These are phyloP conservation scores for Poecile atricapillus DNA, from an alignment of 2,113 vertebrate genomes.

Conservation along the genomic window DNA sequence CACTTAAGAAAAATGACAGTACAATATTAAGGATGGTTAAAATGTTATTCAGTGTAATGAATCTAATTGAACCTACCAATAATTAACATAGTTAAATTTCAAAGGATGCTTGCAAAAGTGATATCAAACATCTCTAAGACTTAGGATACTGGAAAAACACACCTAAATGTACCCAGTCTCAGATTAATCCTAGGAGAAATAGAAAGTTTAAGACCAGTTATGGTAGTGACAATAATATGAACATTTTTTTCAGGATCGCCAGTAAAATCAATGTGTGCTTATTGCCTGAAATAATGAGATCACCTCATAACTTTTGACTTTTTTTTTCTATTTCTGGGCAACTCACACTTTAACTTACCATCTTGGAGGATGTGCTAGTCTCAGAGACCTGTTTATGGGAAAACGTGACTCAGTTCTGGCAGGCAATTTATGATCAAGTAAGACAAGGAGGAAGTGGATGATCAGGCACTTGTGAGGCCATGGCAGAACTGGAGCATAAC, in stretches of 20 bases:
- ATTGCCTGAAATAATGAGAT: background rate
- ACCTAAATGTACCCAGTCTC: background rate
- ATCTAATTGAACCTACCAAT: background rate
- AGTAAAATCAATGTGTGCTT: background rate
- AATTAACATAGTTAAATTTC: background rate
- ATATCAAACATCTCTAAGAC: background rate
- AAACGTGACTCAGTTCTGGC: background rate
- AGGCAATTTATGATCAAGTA: background rate
- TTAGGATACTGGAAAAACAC: background rate
- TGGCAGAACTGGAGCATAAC: background rate
- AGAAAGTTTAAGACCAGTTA: background rate
- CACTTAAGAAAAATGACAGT: background rate
- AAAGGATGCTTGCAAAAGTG: background rate
- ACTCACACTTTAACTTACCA: background rate
- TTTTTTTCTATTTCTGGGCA: background rate
- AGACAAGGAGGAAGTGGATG: background rate
- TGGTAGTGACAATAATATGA: background rate
- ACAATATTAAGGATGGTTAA: background rate
- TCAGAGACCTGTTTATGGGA: background rate
- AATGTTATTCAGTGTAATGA: background rate
- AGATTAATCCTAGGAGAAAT: background rate
- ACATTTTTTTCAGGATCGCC: background rate
- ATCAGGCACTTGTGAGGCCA: accelerated
- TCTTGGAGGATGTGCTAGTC: background rate
- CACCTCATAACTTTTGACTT: background rate